Percentiles rank a stretch among this genome's conserved stretches.
These are phyloP conservation scores for Coregonus clupeaformis DNA, from an alignment of 2,113 vertebrate species.

Conservation along the genomic window DNA sequence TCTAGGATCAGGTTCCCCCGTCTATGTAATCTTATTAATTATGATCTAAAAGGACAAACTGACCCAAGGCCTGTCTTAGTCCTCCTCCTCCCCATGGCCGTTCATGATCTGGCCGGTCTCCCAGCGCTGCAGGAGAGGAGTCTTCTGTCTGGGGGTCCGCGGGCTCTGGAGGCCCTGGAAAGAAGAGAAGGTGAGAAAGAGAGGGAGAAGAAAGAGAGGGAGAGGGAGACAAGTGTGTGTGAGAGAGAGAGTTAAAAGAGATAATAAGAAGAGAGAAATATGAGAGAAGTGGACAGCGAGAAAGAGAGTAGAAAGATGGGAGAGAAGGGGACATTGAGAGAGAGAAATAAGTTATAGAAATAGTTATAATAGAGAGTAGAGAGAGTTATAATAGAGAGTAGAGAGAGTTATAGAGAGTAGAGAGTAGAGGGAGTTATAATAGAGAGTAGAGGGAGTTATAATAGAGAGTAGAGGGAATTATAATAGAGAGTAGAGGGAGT, in stretches of 20 bases:
- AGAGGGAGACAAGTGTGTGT: not conserved
- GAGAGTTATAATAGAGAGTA: too few relatives aligned
- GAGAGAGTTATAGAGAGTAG: too few relatives aligned
- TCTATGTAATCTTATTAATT: too few relatives aligned
- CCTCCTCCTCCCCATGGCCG: constrained; percentile 41
- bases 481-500: not conserved
- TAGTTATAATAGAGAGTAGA: constrained; percentile 11
- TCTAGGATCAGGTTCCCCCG: too few relatives aligned
- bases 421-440: not conserved
- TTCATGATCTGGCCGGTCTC: constrained; percentile 66
- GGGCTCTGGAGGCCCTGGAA: constrained; percentile 37
- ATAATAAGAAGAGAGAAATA: not conserved
- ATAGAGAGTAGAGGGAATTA: constrained; percentile 11
- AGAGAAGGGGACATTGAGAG: not conserved
- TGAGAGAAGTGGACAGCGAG: not conserved
- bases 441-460: not conserved
- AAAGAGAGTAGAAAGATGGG: not conserved
- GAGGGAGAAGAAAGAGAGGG: not conserved
- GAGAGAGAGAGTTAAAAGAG: not conserved
- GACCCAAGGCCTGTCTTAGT: constrained; percentile 37
- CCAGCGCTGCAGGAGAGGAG: constrained; percentile 69
- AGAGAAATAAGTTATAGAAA: not conserved
- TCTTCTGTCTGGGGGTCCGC: constrained; percentile 60
- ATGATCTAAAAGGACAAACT: not conserved
- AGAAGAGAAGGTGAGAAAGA: not conserved